Conservation (phyloP, 1,140 invertebrate species). For the Aphis craccivora region DNA sequence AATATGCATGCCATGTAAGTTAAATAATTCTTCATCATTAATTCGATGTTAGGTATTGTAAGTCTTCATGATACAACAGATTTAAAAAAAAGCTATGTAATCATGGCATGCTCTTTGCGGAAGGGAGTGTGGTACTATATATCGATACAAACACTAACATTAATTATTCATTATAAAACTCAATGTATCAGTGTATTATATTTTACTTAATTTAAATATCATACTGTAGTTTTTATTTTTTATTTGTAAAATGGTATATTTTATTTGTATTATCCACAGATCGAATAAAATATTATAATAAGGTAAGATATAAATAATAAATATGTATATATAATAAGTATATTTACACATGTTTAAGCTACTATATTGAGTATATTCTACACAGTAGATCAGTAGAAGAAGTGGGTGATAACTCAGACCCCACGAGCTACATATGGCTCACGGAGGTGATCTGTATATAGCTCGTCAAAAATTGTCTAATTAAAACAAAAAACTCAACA, state of each 20-base stretch:
- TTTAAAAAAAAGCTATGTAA: slow-evolving; percentile 23
- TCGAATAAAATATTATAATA: not conserved
- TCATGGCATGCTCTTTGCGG: not conserved
- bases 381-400: no score
- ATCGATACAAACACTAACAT: not conserved
- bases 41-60: slow-evolving; percentile 43
- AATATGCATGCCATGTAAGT: not conserved
- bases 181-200: not conserved
- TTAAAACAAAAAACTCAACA: no score
- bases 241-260: not conserved
- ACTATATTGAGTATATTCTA: not conserved
- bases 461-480: no score
- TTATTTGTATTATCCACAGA: not conserved
- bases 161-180: not conserved
- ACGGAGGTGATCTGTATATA: no score
- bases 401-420: no score
- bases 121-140: not conserved
- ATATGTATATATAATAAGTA: not conserved
- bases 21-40: not conserved
- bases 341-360: not conserved
- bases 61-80: slow-evolving; percentile 40
- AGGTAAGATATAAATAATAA: not conserved
- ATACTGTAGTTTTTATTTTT: not conserved
- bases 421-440: no score
- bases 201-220: not conserved